phyloP scores from a whole-genome alignment of 2,113 vertebrate species.

The Labrus mixtus region DNA sequence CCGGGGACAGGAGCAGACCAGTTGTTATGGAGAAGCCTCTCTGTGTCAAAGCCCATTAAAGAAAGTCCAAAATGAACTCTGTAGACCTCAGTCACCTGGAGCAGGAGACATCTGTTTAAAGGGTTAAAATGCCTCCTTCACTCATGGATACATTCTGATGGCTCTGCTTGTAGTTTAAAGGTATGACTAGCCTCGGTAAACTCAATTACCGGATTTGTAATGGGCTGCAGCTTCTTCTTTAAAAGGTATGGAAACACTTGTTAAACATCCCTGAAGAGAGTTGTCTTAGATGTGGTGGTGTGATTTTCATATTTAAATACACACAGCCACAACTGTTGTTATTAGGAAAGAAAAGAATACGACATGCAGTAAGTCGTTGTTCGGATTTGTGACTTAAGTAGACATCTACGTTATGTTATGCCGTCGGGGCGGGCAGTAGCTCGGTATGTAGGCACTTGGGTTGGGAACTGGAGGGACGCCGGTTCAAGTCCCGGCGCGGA shows the following conservation, averaged over 20 bases:
- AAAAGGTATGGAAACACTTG: background rate
- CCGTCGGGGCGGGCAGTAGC: background rate
- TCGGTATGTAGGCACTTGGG: no score
- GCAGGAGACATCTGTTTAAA: conserved; percentile 10
- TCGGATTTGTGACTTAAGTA: background rate
- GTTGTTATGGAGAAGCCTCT: conserved; percentile 22
- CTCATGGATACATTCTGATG: background rate
- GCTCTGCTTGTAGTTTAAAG: conserved; percentile 2
- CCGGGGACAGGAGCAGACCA: conserved; percentile 3
- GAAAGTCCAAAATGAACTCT: background rate
- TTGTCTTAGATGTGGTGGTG: background rate
- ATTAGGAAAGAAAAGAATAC: background rate
- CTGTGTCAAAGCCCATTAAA: conserved; percentile 15
- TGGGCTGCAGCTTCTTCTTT: background rate
- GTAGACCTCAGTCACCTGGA: conserved; percentile 18
- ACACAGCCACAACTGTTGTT: background rate
- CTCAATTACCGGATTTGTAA: conserved; percentile 23
- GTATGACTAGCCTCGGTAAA: conserved; percentile 36
- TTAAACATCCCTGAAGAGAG: background rate
- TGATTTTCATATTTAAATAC: conserved; percentile 21
- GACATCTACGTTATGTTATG: background rate
- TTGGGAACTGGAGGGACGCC: no score
- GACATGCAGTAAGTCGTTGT: conserved; percentile 2
- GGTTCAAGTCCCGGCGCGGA: no score
- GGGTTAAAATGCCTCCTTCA: background rate